Conservation (phyloP, 1,140 invertebrate species). For the Antheraea mylitta region DNA sequence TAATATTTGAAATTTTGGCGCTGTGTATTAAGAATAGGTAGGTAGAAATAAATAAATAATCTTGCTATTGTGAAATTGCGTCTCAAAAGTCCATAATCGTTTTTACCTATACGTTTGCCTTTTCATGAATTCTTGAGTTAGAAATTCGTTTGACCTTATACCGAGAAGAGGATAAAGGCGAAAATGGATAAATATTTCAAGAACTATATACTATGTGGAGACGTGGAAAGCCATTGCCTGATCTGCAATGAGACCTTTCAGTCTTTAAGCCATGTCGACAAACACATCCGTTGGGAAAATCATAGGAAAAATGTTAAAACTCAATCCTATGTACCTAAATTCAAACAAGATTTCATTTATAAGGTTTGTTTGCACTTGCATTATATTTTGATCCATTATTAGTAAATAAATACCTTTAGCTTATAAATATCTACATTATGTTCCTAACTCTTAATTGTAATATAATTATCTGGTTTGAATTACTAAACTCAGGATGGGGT, state of each 20-base stretch:
- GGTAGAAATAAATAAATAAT: background rate
- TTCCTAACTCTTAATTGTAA: too few relatives aligned
- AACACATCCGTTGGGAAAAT: slow-evolving; percentile 51
- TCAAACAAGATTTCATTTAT: slow-evolving; percentile 43
- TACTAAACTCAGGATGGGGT: too few relatives aligned
- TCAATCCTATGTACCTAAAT: slow-evolving; percentile 31
- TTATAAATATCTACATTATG: too few relatives aligned
- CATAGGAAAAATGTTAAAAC: slow-evolving; percentile 41
- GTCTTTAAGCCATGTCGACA: slow-evolving; percentile 35
- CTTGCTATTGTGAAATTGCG: background rate
- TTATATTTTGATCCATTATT: too few relatives aligned
- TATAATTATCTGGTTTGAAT: too few relatives aligned
- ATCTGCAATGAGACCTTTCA: slow-evolving; percentile 45
- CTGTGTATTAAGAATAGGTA: background rate
- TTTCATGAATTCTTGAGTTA: background rate
- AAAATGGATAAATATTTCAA: slow-evolving; percentile 37
- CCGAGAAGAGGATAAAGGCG: background rate
- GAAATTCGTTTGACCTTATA: background rate
- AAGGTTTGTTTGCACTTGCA: slow-evolving; percentile 33
- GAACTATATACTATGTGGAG: slow-evolving; percentile 51
- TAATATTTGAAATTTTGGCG: too few relatives aligned
- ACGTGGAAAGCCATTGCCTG: slow-evolving; percentile 46
- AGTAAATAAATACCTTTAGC: too few relatives aligned
- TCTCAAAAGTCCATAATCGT: background rate
- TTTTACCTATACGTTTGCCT: too few relatives aligned